Evolutionary conservation across 1,140 invertebrate species (phyloP).

Genomic region (Copidosoma floridanum): DNA sequence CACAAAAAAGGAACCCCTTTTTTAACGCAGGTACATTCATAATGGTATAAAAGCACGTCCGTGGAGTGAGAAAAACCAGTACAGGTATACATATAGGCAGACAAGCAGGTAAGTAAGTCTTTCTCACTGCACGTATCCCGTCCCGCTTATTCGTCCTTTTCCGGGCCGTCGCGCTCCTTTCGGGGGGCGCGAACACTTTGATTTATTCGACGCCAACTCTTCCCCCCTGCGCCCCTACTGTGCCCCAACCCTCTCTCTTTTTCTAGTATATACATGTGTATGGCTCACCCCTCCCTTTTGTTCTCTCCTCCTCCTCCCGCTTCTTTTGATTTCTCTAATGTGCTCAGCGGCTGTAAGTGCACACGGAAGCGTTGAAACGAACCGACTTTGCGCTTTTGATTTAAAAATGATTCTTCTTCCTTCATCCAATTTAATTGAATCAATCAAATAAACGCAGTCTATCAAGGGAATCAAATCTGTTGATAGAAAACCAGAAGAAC

Average conservation of each 20-base stretch:
- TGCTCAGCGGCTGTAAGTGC: background rate
- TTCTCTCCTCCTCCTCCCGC: too few relatives aligned
- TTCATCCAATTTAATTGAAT: constrained; percentile 10
- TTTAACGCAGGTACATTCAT: too few relatives aligned
- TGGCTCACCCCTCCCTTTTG: too few relatives aligned
- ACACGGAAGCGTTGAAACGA: background rate
- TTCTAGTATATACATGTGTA: background rate
- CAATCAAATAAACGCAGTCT: background rate
- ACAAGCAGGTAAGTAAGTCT: constrained; percentile 26
- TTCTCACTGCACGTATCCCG: background rate
- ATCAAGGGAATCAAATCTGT: too few relatives aligned
- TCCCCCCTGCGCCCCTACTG: background rate
- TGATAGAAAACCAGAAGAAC: too few relatives aligned
- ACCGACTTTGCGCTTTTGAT: constrained; percentile 14
- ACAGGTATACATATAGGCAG: too few relatives aligned
- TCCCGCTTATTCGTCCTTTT: constrained; percentile 12
- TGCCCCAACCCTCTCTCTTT: background rate
- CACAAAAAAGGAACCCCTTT: too few relatives aligned
- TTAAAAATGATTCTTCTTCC: background rate
- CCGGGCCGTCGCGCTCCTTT: constrained; percentile 24
- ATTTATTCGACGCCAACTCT: constrained; percentile 38
- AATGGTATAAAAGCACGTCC: too few relatives aligned
- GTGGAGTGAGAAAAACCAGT: too few relatives aligned
- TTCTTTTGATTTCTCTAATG: too few relatives aligned
- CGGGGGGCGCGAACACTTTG: constrained; percentile 33